A percentile compares a stretch with the other conserved stretches of the same genome.
Evolutionary conservation across 2,888 invertebrate genomes (phyloP).

Genomic region (Euphydryas editha): DNA sequence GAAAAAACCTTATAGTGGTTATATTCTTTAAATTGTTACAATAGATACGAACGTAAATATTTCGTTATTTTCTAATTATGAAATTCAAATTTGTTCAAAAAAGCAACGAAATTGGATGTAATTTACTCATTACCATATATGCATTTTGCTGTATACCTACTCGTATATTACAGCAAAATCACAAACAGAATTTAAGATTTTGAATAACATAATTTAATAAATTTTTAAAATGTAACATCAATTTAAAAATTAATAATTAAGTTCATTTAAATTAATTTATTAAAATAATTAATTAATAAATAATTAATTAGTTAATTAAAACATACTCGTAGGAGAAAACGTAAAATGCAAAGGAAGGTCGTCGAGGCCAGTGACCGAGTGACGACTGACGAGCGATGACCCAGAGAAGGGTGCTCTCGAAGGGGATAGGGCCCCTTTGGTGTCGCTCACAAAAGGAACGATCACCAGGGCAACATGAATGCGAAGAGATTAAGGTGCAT

Average conservation of each 20-base stretch:
- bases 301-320: neutral
- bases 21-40: no score
- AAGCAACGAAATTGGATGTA: no score
- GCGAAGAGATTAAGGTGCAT: constrained; percentile 77
- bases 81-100: no score
- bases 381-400: constrained; percentile 73
- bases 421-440: constrained; percentile 83
- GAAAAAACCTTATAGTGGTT: no score
- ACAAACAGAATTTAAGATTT: no score
- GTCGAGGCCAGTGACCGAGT: constrained; percentile 60
- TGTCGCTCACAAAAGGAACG: constrained; percentile 79
- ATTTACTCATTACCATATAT: no score
- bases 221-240: no score
- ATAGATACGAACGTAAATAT: no score
- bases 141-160: no score
- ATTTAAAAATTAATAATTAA: neutral
- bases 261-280: neutral
- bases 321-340: neutral
- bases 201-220: no score
- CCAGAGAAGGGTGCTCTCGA: constrained; percentile 80
- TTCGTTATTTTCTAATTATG: no score
- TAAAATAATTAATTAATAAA: neutral
- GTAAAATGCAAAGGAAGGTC: constrained; percentile 38
- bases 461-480: constrained; percentile 76
- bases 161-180: no score